Percentiles rank a stretch among this genome's conserved stretches.
phyloP scores from a whole-genome alignment of 2,888 invertebrate genomes.

The Yponomeuta evonymella region DNA sequence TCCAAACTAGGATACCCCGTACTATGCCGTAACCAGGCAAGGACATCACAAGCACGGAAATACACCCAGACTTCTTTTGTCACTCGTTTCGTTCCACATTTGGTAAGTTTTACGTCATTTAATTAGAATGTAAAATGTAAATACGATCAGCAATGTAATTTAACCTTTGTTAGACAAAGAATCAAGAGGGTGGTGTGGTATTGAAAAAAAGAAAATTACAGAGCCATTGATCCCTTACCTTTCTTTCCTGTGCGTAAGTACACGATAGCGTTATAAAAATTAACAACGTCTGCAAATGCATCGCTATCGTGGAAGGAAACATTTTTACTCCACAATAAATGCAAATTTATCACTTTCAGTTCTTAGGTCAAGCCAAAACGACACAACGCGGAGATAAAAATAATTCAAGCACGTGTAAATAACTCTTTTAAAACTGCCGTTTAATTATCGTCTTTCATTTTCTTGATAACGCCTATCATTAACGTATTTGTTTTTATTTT shows the following conservation, averaged over 20 bases:
- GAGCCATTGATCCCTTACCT: conserved; percentile 36
- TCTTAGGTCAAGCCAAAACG: conserved; percentile 21
- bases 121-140: too few relatives aligned
- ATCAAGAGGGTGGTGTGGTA: not conserved
- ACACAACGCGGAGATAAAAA: conserved; percentile 35
- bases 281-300: conserved; percentile 40
- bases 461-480: conserved; percentile 2
- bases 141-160: too few relatives aligned
- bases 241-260: conserved; percentile 51
- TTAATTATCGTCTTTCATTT: conserved; percentile 15
- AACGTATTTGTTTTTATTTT: not conserved
- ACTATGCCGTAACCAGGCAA: too few relatives aligned
- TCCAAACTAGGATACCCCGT: too few relatives aligned
- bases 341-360: conserved; percentile 23
- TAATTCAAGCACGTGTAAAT: conserved; percentile 40
- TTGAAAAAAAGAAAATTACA: not conserved
- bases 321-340: conserved; percentile 34
- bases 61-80: too few relatives aligned
- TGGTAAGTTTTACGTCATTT: too few relatives aligned
- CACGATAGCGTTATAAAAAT: conserved; percentile 37
- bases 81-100: too few relatives aligned
- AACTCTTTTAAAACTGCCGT: conserved; percentile 23
- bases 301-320: conserved; percentile 45
- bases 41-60: too few relatives aligned
- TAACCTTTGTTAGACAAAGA: not conserved